Evolutionary conservation across 2,797 vertebrate species (phyloP).

Genomic region (Apodemus agrarius): DNA sequence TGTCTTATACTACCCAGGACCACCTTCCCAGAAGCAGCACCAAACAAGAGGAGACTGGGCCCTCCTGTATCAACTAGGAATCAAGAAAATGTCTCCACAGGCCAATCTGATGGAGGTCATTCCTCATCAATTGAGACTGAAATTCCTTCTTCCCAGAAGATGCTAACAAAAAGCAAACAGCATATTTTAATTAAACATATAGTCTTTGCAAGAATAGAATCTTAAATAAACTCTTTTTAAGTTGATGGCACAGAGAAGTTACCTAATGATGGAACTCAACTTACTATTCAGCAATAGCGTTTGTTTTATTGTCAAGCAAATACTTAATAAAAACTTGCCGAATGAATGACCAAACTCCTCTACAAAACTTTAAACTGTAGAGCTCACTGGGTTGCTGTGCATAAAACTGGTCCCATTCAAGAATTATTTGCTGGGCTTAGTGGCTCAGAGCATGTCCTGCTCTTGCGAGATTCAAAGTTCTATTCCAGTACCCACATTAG

Average conservation of each 20-base stretch:
- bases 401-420: neutral
- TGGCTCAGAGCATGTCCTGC: neutral
- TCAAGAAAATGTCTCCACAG: neutral
- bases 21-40: neutral
- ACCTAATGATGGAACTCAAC: neutral
- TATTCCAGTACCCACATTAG: neutral
- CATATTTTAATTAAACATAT: neutral
- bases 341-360: neutral
- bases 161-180: neutral
- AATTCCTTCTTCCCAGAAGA: neutral
- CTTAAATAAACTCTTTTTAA: neutral
- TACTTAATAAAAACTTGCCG: neutral
- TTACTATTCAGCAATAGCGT: neutral
- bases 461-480: neutral
- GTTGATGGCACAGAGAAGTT: slow-evolving; percentile 3
- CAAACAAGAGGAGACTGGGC: neutral
- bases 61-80: neutral
- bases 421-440: neutral
- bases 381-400: neutral
- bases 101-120: neutral
- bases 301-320: neutral
- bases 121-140: too few species aligned
- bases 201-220: neutral
- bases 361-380: neutral
- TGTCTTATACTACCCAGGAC: neutral